These are phyloP conservation scores for Eptesicus fuscus DNA, from an alignment of 2,113 vertebrate species.

Conservation along the genomic window DNA sequence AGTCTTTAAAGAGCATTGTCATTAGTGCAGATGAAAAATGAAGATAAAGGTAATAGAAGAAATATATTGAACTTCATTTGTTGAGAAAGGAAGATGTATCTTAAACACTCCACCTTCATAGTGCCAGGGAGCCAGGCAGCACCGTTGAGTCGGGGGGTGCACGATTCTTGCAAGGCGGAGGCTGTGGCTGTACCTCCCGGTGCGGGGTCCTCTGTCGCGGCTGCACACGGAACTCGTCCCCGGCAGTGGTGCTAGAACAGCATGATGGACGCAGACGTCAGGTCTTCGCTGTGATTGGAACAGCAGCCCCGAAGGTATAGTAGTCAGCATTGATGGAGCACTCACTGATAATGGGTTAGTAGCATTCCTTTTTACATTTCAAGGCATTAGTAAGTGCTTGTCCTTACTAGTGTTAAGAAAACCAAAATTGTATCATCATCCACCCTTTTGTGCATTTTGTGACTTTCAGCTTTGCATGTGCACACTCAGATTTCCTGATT, in stretches of 20 bases:
- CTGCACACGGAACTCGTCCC: rapidly evolving
- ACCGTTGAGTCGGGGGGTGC: neutral
- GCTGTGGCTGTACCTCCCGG: neutral
- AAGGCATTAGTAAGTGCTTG: neutral
- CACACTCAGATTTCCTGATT: neutral
- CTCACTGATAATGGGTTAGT: neutral
- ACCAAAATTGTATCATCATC: neutral
- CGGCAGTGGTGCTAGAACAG: neutral
- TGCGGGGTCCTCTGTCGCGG: neutral
- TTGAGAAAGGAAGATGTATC: neutral
- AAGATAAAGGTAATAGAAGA: neutral
- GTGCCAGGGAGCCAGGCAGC: neutral
- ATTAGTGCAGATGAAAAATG: neutral
- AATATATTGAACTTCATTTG: neutral
- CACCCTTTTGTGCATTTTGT: neutral
- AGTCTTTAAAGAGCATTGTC: neutral
- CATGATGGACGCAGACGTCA: neutral
- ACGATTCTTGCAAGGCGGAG: neutral
- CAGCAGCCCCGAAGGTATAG: neutral
- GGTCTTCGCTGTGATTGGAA: neutral
- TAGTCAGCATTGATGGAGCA: neutral
- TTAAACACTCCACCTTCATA: neutral
- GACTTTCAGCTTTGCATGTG: neutral
- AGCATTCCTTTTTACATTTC: neutral
- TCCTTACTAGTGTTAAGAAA: neutral